Evolutionary conservation across 2,888 invertebrate species (phyloP).

Genomic region (Julus scandinavius): DNA sequence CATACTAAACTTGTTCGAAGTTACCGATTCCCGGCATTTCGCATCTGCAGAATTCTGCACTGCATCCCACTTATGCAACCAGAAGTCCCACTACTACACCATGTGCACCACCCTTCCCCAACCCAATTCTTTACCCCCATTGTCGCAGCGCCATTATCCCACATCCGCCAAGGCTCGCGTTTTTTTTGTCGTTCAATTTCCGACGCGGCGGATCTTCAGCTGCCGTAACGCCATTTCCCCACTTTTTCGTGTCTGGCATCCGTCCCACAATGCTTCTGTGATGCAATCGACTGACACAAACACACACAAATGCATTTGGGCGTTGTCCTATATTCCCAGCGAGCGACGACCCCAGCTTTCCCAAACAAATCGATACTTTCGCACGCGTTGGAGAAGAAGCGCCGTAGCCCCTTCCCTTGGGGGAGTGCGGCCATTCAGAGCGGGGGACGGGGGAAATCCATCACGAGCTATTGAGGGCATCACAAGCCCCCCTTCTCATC

Average conservation of each 20-base stretch:
- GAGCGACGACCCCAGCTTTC: slow-evolving; percentile 33
- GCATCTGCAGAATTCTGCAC: neutral
- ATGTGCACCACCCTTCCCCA: neutral
- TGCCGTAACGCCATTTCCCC: slow-evolving; percentile 2
- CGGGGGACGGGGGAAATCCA: slow-evolving; percentile 18
- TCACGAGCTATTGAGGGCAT: slow-evolving; percentile 17
- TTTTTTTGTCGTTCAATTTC: slow-evolving; percentile 22
- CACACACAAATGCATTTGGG: slow-evolving; percentile 13
- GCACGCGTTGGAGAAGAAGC: neutral
- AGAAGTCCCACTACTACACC: neutral
- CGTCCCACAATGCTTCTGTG: slow-evolving; percentile 25
- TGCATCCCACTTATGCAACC: too few species aligned
- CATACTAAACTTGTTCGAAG: neutral
- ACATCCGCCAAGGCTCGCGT: neutral
- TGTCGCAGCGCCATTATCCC: neutral
- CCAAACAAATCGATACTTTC: slow-evolving; percentile 26
- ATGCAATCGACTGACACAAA: slow-evolving; percentile 33
- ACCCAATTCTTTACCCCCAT: neutral
- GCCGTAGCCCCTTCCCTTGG: neutral
- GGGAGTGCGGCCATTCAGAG: neutral
- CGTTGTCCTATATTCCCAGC: slow-evolving; percentile 25
- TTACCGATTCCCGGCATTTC: neutral
- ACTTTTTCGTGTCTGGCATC: slow-evolving; percentile 25
- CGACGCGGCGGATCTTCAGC: neutral
- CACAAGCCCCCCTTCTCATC: neutral